Base-by-base conservation (phyloP, 2,797 vertebrate genomes). In the Eurystomus glaucurus region DNA sequence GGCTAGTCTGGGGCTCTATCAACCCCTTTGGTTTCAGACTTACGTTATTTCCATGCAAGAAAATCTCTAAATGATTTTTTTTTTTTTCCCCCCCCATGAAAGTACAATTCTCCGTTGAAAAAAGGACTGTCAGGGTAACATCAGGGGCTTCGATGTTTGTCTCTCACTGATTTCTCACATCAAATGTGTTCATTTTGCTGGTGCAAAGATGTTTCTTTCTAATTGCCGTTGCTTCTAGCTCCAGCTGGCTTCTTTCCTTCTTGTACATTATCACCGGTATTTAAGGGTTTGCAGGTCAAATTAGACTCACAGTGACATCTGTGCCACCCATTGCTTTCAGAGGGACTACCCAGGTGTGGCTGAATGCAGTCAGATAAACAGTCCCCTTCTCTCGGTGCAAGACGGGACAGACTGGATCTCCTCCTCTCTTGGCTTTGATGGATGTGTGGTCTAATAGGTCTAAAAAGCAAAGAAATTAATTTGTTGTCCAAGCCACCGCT, bases 241-340 rank as follows among this genome's bases (percentile, higher is more conserved):
- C 88, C 94, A 96, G 86, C 88, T 96, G 93, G 88, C 78, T 77
- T 91, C 71, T 89, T 64, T 95, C 75, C 81, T 83, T 92, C 52
- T 65, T 83, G 29, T 50, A 88, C 78, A 72, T 96, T 93, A 88
- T 81, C 71, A 85, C 48, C 21, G 81, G 68, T 88, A 83, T 95
- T 96, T 96, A 94, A 87, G 75, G 83, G 77, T 97, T 92, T 89
- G 26, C 74, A 79, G 86, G 75, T 91, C 93, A 91, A 82, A 93
- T 96, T 89, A 82, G 84, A 91, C 68, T 41, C 23, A 10, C 21
- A 48, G 84, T 83, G 75, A 75, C 78, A 71, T 83, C 76, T 91
- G 65, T 88, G 79, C 50, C 75, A 85, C 45, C 55, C 52, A 4
- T 33, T 85, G 66, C 75, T 92, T 85, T 87, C 68, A 75, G 82